Evolutionary conservation across 1,140 invertebrate genomes (phyloP), one percentile per base, ranked within the genome.

Genomic region (Lasioglossum baleicum): DNA sequence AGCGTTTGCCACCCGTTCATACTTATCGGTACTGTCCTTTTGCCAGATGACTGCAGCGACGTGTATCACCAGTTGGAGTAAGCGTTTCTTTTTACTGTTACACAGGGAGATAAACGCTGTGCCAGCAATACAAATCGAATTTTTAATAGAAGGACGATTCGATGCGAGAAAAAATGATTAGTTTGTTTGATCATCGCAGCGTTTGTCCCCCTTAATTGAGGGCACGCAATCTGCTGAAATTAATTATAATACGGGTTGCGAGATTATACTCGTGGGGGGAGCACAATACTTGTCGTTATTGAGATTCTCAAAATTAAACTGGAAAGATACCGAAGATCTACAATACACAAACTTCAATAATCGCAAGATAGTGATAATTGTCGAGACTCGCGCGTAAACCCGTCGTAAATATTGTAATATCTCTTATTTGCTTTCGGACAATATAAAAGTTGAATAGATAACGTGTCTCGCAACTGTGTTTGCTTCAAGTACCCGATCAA

Each of bases 31-130:
- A 93, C 93, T 11, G 92, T 96, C 79, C 91, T 96, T 58, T 88
- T 96, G 85, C 96, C 96, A 6, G 95, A 96, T 88, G 94, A 96
- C 84, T 96, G 96, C 90, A 95, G 94, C 77, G 95, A 96, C 90
- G 95, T 95, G 10, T 96, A 96, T 91, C 93, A 94, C 90, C 94
- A 95, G 79, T 94, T 95, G 82, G 92, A 95, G 95, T 96, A 94
- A 93, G 95, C 93, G 87, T 84, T 61, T 11, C 53, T 53, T 66
- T n/a, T 7, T 26, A 1, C 13, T 26, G 17, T 66, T 51, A 61
- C 63, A 4, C 7, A n/a, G 63, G 69, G 42, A 71, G 17, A 35
- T 35, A 35, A 35, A 35, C 35, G 35, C 35, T 35, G 35, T 3
- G 35, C 2, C 35, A 35, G 35, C 35, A 35, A 35, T 35, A 5